These are phyloP conservation scores for Poeciliopsis prolifica DNA, from an alignment of 2,113 vertebrate species.

Conservation along the genomic window DNA sequence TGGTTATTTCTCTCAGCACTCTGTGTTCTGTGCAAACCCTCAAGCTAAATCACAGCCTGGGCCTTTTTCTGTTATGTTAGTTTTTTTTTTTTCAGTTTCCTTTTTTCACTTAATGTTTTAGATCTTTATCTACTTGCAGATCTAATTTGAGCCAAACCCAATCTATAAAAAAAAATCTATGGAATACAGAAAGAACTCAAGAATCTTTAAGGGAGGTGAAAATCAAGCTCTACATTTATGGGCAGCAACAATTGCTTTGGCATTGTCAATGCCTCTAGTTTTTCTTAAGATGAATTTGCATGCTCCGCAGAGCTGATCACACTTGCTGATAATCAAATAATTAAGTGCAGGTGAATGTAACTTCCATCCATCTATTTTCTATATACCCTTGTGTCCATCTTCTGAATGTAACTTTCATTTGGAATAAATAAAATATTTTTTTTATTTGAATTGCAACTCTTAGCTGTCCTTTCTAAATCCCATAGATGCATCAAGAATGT, in stretches of 20 bases:
- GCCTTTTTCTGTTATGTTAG: too few species aligned
- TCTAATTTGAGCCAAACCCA: neutral
- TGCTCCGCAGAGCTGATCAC: neutral
- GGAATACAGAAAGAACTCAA: neutral
- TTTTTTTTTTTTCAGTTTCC: neutral
- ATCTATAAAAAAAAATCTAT: neutral
- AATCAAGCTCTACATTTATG: neutral
- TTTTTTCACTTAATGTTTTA: neutral
- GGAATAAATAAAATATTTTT: too few species aligned
- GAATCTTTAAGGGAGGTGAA: neutral
- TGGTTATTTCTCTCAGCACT: too few species aligned
- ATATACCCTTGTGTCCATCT: too few species aligned
- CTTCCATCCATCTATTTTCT: too few species aligned
- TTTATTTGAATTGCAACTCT: too few species aligned
- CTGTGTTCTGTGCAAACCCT: too few species aligned
- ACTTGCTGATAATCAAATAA: neutral
- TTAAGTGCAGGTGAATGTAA: too few species aligned
- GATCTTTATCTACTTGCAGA: neutral
- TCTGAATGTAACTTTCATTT: too few species aligned
- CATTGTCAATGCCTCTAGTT: neutral
- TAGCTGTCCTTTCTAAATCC: too few species aligned
- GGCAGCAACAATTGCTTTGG: neutral
- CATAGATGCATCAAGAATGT: too few species aligned
- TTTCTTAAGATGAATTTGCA: neutral
- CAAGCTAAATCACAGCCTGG: too few species aligned